These are phyloP conservation scores for Drosophila subobscura DNA, from an alignment of 1,140 invertebrate genomes.

Conservation along the genomic window DNA sequence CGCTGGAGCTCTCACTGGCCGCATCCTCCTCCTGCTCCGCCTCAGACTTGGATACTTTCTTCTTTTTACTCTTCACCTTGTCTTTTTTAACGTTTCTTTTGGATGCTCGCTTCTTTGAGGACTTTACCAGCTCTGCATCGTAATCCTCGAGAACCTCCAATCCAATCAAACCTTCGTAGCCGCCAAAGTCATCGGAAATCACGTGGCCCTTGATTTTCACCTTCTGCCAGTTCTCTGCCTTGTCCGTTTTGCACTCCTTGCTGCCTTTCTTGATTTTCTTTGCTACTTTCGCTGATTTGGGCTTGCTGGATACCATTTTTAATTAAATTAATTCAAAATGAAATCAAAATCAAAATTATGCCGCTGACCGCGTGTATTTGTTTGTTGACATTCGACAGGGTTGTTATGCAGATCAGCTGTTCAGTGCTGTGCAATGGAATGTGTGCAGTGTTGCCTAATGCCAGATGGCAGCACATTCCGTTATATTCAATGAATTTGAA, in stretches of 20 bases:
- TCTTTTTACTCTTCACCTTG: slow-evolving; percentile 26
- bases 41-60: slow-evolving; percentile 33
- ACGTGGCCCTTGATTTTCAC: slow-evolving; percentile 82
- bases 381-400: slow-evolving; percentile 53
- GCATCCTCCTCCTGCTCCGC: slow-evolving; percentile 6
- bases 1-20: slow-evolving; percentile 51
- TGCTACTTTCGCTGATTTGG: slow-evolving; percentile 23
- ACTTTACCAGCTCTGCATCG: slow-evolving; percentile 61
- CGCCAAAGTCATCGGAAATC: slow-evolving; percentile 71
- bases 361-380: slow-evolving; percentile 55
- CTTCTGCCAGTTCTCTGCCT: slow-evolving; percentile 70
- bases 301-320: slow-evolving; percentile 27
- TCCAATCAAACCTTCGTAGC: slow-evolving; percentile 79
- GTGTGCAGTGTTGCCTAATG: slow-evolving; percentile 18
- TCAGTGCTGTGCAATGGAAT: not conserved
- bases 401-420: slow-evolving; percentile 26
- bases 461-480: too few relatives aligned
- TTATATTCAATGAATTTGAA: not conserved
- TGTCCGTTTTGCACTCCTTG: slow-evolving; percentile 1
- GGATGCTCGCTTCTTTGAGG: slow-evolving; percentile 34
- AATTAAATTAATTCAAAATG: slow-evolving; percentile 9
- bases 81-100: not conserved
- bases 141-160: slow-evolving; percentile 81
- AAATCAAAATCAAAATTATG: slow-evolving; percentile 7
- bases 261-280: not conserved